phyloP scores from a whole-genome alignment of 2,113 vertebrate genomes.

The Malurus cyaneus region DNA sequence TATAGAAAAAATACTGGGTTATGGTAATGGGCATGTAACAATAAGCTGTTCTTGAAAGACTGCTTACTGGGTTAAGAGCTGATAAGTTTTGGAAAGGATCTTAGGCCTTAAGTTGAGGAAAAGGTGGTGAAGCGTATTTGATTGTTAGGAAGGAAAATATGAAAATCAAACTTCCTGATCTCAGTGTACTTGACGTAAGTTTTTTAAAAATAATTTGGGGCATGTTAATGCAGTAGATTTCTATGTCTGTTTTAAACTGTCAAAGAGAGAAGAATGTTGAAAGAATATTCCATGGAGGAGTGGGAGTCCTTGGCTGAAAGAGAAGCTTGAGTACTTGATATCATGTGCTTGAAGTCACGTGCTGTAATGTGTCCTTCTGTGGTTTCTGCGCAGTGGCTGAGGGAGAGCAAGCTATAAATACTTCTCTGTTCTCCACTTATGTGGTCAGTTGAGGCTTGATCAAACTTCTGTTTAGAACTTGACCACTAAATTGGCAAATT shows the following conservation, averaged over 20 bases:
- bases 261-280: background rate
- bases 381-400: conserved; percentile 17
- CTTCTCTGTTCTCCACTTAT: background rate
- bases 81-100: background rate
- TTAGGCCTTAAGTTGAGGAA: background rate
- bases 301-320: background rate
- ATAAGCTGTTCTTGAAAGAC: background rate
- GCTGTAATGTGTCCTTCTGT: background rate
- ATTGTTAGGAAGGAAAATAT: background rate
- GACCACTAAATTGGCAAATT: background rate
- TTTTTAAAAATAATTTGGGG: background rate
- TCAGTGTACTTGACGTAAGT: background rate
- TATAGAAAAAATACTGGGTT: background rate
- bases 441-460: background rate
- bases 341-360: background rate
- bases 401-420: background rate
- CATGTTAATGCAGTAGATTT: background rate
- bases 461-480: background rate
- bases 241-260: background rate
- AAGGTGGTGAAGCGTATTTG: background rate
- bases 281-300: background rate
- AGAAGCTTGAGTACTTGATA: background rate
- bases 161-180: background rate
- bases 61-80: background rate
- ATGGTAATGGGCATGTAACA: background rate